A percentile compares a stretch with the other conserved stretches of the same genome.
Conservation (phyloP, 2,113 vertebrate genomes). For the Acanthochromis polyacanthus region DNA sequence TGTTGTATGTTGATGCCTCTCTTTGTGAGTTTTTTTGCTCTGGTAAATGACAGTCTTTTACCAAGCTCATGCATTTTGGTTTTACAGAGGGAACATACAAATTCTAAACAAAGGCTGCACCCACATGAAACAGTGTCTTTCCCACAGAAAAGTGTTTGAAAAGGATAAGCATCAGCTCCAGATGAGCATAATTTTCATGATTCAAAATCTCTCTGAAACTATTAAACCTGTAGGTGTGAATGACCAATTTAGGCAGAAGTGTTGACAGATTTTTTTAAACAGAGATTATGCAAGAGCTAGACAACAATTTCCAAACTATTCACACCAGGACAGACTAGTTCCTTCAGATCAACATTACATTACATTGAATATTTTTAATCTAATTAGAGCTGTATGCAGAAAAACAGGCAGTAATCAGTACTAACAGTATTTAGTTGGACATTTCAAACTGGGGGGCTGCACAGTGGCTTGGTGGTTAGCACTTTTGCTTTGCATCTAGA, state of each 20-base stretch:
- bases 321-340: not conserved
- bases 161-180: not conserved
- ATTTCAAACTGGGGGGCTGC: no score
- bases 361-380: not conserved
- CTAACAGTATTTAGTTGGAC: no score
- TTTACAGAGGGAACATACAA: conserved; percentile 9
- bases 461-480: no score
- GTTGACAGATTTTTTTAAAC: no score
- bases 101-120: conserved; percentile 4
- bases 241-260: not conserved
- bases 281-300: not conserved
- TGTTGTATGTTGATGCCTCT: not conserved
- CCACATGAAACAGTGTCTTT: conserved; percentile 1
- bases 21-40: conserved; percentile 13
- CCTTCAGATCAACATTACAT: not conserved
- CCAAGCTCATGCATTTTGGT: conserved; percentile 8
- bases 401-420: not conserved
- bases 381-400: not conserved
- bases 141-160: not conserved
- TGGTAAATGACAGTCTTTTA: conserved; percentile 7
- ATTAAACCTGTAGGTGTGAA: conserved; percentile 11
- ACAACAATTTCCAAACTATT: not conserved
- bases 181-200: not conserved
- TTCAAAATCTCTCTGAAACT: not conserved
- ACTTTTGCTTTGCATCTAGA: no score